Evolutionary conservation across 1,140 invertebrate genomes (phyloP).

Genomic region (Berghia stephanieae): DNA sequence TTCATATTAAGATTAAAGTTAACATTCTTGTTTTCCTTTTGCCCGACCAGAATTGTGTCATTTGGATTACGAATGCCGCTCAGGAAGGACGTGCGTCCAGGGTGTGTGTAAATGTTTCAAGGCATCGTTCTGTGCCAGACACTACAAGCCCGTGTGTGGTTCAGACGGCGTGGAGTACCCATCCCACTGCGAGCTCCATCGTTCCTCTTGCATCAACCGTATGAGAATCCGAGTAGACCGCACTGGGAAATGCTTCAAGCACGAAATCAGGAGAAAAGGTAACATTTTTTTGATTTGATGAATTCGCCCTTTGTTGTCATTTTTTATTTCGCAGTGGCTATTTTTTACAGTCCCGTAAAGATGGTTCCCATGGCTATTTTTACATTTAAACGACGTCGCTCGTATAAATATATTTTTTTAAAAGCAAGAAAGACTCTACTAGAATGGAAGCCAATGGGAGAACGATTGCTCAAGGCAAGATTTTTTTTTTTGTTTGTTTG

Average conservation of each 20-base stretch:
- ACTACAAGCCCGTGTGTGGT: slow-evolving; percentile 76
- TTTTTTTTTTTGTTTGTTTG: too few relatives aligned
- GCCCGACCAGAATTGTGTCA: slow-evolving; percentile 51
- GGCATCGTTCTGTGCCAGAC: slow-evolving; percentile 69
- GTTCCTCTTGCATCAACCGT: slow-evolving; percentile 74
- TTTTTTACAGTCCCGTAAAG: neutral
- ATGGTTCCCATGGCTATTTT: neutral
- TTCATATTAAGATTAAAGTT: neutral
- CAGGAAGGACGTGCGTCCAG: slow-evolving; percentile 75
- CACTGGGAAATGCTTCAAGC: slow-evolving; percentile 24
- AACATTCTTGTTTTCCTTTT: slow-evolving; percentile 10
- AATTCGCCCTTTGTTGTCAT: neutral
- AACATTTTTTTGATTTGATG: neutral
- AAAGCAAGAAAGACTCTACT: too few relatives aligned
- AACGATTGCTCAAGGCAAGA: too few relatives aligned
- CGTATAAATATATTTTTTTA: too few relatives aligned
- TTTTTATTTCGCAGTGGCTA: neutral
- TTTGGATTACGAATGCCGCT: slow-evolving; percentile 69
- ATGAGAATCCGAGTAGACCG: slow-evolving; percentile 71
- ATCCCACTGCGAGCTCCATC: slow-evolving; percentile 81
- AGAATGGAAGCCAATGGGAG: too few relatives aligned
- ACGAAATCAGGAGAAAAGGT: slow-evolving; percentile 15
- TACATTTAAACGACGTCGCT: too few relatives aligned
- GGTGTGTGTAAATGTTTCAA: slow-evolving; percentile 74
- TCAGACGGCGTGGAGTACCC: slow-evolving; percentile 78